A percentile compares a stretch with the other conserved stretches of the same genome.
phyloP scores from a whole-genome alignment of 2,797 vertebrate species.

The Syndactyla subalaris region DNA sequence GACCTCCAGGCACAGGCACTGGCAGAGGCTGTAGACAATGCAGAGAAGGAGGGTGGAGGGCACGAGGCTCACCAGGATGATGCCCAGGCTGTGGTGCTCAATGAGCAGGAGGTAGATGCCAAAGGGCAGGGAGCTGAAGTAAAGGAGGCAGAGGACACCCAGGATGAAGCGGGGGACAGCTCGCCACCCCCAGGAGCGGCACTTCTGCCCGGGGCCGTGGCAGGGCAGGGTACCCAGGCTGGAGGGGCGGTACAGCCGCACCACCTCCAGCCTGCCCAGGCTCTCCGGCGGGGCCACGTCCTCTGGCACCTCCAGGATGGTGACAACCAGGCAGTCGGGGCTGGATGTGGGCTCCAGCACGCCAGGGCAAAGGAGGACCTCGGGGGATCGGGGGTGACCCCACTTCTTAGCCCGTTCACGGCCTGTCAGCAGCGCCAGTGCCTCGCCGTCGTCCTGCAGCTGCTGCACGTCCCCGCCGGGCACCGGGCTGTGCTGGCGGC shows the following conservation, averaged over 20 bases:
- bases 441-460: constrained; percentile 84
- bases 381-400: constrained; percentile 56
- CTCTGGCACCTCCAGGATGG: constrained; percentile 88
- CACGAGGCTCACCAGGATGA: constrained; percentile 86
- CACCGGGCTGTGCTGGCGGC: constrained; percentile 84
- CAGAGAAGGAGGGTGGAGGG: constrained; percentile 89
- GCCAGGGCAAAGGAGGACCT: constrained; percentile 85
- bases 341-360: constrained; percentile 59
- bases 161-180: constrained; percentile 85
- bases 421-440: constrained; percentile 80
- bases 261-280: constrained; percentile 82
- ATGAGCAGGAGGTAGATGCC: constrained; percentile 92
- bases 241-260: constrained; percentile 81
- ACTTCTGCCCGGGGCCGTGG: constrained; percentile 78
- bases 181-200: constrained; percentile 79
- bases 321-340: constrained; percentile 88
- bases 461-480: constrained; percentile 83
- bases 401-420: constrained; percentile 71
- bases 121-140: constrained; percentile 90
- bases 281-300: constrained; percentile 81
- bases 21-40: constrained; percentile 87
- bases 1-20: constrained; percentile 87
- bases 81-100: constrained; percentile 84
- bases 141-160: constrained; percentile 86
- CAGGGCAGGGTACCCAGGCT: constrained; percentile 82